Conservation (phyloP, 2,888 invertebrate genomes). For the Hipparchia sbordonii region DNA sequence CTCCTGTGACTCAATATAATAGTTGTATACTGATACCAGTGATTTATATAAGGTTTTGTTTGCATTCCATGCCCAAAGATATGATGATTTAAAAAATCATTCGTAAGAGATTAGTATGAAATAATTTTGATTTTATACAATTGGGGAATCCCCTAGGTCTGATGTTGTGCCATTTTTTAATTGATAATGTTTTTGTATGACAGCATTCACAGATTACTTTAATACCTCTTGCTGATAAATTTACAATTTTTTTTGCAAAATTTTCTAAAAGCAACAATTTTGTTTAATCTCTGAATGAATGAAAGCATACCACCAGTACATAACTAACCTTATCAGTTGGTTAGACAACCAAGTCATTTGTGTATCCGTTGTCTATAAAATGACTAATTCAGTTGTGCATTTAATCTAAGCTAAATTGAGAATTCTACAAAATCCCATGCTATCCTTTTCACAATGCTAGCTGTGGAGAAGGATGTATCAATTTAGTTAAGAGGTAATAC, state of each 20-base stretch:
- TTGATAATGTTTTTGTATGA: slow-evolving; percentile 34
- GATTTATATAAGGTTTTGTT: slow-evolving; percentile 47
- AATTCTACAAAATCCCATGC: too few species aligned
- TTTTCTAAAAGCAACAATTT: slow-evolving; percentile 24
- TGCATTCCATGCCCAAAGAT: slow-evolving; percentile 66
- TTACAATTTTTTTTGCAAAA: slow-evolving; percentile 4
- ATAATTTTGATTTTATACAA: slow-evolving; percentile 43
- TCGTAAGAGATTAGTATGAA: slow-evolving; percentile 41
- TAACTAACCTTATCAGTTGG: background rate
- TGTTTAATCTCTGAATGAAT: background rate
- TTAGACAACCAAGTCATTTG: background rate
- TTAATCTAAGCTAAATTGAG: too few species aligned
- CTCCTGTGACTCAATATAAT: slow-evolving; percentile 55
- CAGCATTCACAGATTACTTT: slow-evolving; percentile 31
- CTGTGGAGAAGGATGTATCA: too few species aligned
- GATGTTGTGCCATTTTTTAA: slow-evolving; percentile 51
- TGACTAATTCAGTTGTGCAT: too few species aligned
- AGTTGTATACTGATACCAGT: slow-evolving; percentile 52
- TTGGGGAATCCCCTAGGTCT: slow-evolving; percentile 47
- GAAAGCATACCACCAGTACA: background rate
- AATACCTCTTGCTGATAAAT: slow-evolving; percentile 24
- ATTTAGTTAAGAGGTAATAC: too few species aligned
- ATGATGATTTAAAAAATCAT: slow-evolving; percentile 46
- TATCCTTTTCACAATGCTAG: too few species aligned
- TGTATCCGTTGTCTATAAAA: background rate